These are phyloP conservation scores for Tetrax tetrax DNA, from an alignment of 2,113 vertebrate genomes.

Conservation along the genomic window DNA sequence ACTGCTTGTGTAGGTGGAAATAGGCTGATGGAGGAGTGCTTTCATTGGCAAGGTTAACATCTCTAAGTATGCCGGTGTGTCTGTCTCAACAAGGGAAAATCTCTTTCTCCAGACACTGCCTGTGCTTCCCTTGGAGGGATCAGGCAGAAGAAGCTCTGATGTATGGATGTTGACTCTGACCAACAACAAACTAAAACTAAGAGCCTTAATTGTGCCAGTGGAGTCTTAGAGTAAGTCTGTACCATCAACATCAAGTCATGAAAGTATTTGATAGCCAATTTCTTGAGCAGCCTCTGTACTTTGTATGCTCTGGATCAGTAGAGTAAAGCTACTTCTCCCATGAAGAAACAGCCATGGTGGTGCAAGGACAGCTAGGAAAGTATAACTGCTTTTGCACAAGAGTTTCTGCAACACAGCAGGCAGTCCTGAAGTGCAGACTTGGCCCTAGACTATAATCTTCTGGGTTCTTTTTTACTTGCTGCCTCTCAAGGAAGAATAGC, in stretches of 20 bases:
- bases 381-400: not conserved
- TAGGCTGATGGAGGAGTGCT: not conserved
- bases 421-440: not conserved
- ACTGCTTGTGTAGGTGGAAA: not conserved
- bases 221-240: not conserved
- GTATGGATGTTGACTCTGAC: not conserved
- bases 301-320: not conserved
- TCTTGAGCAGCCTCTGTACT: not conserved
- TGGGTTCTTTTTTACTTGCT: not conserved
- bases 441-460: not conserved
- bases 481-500: conserved; percentile 3
- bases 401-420: not conserved
- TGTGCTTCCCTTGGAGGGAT: not conserved
- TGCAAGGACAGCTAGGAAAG: not conserved
- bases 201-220: not conserved
- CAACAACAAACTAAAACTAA: not conserved
- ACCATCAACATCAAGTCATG: not conserved
- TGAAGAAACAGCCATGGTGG: not conserved
- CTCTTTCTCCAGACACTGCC: not conserved
- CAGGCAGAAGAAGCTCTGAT: not conserved
- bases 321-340: not conserved
- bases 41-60: not conserved
- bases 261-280: not conserved
- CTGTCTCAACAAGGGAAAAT: not conserved
- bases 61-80: not conserved